Evolutionary conservation across 2,113 vertebrate genomes (phyloP), one percentile per base, ranked within the genome.

Genomic region (Muntiacus reevesi): DNA sequence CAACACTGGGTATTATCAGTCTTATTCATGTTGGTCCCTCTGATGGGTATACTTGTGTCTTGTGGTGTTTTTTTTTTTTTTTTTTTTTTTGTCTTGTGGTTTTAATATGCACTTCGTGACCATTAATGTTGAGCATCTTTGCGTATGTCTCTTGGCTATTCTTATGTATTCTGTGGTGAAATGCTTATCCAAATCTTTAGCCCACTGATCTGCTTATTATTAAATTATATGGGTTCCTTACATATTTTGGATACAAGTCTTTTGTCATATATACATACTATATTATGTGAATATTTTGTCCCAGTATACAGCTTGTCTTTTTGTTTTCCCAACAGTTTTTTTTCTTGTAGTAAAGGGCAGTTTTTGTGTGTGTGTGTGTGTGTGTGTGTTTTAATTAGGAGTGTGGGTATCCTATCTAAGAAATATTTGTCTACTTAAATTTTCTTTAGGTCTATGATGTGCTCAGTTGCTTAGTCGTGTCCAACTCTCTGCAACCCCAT

Each of bases 291-390:
- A 5, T 54, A 62, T 62, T 79, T 87, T 87, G 36, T 87, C 17
- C 47, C 43, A 79, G 1, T 88, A 60, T 85, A n/a, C 57, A 28
- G 50, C 82, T 95, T 88, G 16, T 47, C 21, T 71, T 74, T 97
- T 97, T 81, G 19, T 89, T 97, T 89, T 92, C 89, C 59, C 36
- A 94, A 23, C n/a, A 84, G 12, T 79, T 28, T 97, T 96, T 74
- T 84, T 91, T 16, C 36, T 13, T 86, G 30, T 43, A 88, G 59
- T 88, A 71, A 92, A 94, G 36, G 76, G 7, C 17, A 83, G 4
- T 40, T 50, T 50, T 36, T 36, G 3, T 67, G 4, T 5, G 3
- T 59, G 47, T 47, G 45, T 47, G 9, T 59, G 67, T 85, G 40
- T 40, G 40, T 40, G 40, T 55, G 52, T 82, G 25, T 74, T 74